phyloP scores from a whole-genome alignment of 2,888 invertebrate species.

The Lysandra bellargus region DNA sequence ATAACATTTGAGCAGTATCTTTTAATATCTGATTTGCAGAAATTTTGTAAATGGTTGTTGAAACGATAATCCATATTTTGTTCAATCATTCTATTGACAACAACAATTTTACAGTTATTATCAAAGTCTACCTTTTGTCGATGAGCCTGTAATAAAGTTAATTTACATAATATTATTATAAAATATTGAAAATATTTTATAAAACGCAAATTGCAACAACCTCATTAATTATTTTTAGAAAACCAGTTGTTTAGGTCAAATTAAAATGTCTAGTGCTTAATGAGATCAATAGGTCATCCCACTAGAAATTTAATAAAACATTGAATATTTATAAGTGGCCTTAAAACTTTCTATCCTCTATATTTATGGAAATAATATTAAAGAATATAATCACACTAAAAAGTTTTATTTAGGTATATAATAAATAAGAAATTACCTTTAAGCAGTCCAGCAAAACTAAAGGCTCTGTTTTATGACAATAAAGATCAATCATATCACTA shows the following conservation, averaged over 20 bases:
- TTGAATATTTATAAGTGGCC: background rate
- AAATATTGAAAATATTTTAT: background rate
- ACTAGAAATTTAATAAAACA: background rate
- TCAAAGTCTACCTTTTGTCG: constrained; percentile 90
- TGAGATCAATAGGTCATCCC: constrained; percentile 11
- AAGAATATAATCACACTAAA: background rate
- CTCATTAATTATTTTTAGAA: background rate
- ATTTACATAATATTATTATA: background rate
- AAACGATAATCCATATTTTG: constrained; percentile 94
- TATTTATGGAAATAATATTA: no score
- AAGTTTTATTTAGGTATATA: background rate
- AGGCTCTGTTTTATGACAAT: constrained; percentile 87
- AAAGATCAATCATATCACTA: constrained; percentile 91
- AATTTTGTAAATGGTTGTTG: constrained; percentile 90
- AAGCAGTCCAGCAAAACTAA: constrained; percentile 88
- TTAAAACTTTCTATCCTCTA: background rate
- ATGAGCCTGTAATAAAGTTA: constrained; percentile 75
- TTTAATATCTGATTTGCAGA: constrained; percentile 90
- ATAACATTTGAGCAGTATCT: constrained; percentile 78
- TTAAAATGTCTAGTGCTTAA: background rate
- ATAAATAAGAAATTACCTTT: constrained; percentile 72
- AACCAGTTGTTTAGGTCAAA: background rate
- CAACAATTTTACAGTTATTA: constrained; percentile 89
- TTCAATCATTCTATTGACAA: constrained; percentile 93
- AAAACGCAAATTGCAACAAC: background rate